Evolutionary conservation across 2,113 vertebrate species (phyloP), one percentile per base, ranked within the genome.

Genomic region (Falco punctatus): DNA sequence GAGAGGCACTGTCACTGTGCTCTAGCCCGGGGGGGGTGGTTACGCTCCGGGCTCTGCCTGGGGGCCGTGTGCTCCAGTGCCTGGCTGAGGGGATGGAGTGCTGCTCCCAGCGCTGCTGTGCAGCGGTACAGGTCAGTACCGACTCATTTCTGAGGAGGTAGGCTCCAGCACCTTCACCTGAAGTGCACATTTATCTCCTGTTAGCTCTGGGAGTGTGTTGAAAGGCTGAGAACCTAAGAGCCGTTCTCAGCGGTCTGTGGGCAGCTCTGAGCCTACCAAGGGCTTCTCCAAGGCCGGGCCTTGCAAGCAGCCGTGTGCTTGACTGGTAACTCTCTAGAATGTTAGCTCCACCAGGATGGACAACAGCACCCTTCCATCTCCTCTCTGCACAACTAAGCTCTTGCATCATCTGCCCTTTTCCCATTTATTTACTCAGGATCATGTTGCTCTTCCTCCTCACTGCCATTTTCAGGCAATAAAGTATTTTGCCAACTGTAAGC

Each of bases 111-210:
- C 26, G 2, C 7, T 9, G 20, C 15, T 2, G 11, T 9, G 30
- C 52, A 6, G n/a, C 4, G 16, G 13, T 8, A 10, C 1, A 11
- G 46, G 32, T 14, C 4, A 13, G 44, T 5, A 2, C n/a, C 2
- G 13, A 3, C 40, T 22, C 2, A 1, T 19, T 11, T 12, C 40
- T 23, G 67, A 65, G 40, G n/a, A 28, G 32, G 24, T 49, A 22
- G 59, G 18, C 54, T 23, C 38, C 42, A 13, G 28, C 35, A 9
- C 44, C 44, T n/a, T 3, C 30, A 14, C 3, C 9, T 26, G 10
- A 18, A 11, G 14, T 6, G 17, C 24, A 5, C 20, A 1, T 26
- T 44, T 35, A 14, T 15, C 33, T 23, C 52, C 69, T 12, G 0
- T 28, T 19, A 46, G 12, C 33, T 12, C 33, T 12, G 26, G 15